Percentiles rank a stretch among this genome's conserved stretches.
Conservation (phyloP, 2,888 invertebrate genomes). For the Caenorhabditis wallacei region DNA sequence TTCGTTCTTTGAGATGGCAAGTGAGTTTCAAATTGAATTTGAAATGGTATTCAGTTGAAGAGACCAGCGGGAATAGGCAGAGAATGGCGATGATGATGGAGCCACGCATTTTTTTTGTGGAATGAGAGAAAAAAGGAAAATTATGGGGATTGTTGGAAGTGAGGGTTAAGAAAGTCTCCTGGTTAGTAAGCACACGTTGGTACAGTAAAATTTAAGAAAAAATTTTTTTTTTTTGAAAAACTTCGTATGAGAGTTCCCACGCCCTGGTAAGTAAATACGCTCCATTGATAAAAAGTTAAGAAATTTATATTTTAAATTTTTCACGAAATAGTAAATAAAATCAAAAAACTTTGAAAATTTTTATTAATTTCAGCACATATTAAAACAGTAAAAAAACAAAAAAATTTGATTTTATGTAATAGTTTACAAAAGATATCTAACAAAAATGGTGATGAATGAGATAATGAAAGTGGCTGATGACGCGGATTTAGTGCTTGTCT, state of each 20-base stretch:
- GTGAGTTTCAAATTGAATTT: not conserved
- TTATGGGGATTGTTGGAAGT: too few relatives aligned
- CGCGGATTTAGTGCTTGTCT: slow-evolving; percentile 31
- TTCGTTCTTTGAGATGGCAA: not conserved
- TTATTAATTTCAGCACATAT: too few relatives aligned
- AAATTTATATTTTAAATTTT: too few relatives aligned
- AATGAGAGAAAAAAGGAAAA: not conserved
- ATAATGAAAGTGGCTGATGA: slow-evolving; percentile 33
- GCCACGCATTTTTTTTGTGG: not conserved
- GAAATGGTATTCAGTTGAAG: slow-evolving; percentile 7
- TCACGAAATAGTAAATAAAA: too few relatives aligned
- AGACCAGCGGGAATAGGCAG: not conserved
- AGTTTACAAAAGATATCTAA: slow-evolving; percentile 39
- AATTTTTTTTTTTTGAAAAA: too few relatives aligned
- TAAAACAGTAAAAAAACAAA: not conserved
- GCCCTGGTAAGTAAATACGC: too few relatives aligned
- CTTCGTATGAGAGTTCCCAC: too few relatives aligned
- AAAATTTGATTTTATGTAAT: not conserved
- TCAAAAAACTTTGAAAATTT: too few relatives aligned
- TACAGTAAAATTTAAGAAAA: too few relatives aligned
- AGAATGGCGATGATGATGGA: not conserved
- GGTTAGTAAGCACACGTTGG: too few relatives aligned
- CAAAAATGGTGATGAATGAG: slow-evolving; percentile 29
- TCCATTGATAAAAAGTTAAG: too few relatives aligned
- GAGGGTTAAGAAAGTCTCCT: too few relatives aligned